Evolutionary conservation across 2,888 invertebrate species (phyloP).

Genomic region (Actias luna): DNA sequence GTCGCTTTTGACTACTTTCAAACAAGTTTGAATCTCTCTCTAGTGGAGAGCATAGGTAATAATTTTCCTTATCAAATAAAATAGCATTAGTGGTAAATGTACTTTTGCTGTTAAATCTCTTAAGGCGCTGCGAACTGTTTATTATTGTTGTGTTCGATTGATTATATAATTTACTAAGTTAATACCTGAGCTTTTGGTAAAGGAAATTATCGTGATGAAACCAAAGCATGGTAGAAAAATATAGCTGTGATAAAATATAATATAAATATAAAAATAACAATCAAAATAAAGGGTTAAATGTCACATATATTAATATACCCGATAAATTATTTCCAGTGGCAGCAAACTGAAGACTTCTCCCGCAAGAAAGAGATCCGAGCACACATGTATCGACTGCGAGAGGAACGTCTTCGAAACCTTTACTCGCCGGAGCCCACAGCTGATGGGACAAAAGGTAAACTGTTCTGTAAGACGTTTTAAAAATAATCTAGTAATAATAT

Average conservation of each 20-base stretch:
- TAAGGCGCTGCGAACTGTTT: background rate
- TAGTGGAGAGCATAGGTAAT: too few species aligned
- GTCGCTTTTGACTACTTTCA: too few species aligned
- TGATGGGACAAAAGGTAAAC: conserved; percentile 60
- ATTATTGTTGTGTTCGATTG: background rate
- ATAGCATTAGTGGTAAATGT: background rate
- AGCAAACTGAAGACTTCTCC: conserved; percentile 92
- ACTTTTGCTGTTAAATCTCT: background rate
- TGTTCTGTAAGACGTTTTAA: background rate
- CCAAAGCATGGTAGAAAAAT: too few species aligned
- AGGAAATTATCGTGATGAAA: too few species aligned
- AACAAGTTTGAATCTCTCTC: too few species aligned
- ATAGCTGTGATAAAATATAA: too few species aligned
- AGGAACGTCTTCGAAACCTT: conserved; percentile 88
- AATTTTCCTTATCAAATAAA: too few species aligned
- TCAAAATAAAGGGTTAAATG: background rate
- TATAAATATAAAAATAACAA: too few species aligned
- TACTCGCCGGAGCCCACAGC: conserved; percentile 81
- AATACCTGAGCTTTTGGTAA: background rate
- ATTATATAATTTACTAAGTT: background rate
- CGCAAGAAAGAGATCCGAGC: conserved; percentile 93
- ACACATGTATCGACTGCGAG: conserved; percentile 92
- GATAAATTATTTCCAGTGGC: conserved; percentile 84
- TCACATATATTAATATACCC: background rate
- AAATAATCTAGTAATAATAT: background rate